Evolutionary conservation across 2,888 invertebrate genomes (phyloP).

Genomic region (Cryptus armator): DNA sequence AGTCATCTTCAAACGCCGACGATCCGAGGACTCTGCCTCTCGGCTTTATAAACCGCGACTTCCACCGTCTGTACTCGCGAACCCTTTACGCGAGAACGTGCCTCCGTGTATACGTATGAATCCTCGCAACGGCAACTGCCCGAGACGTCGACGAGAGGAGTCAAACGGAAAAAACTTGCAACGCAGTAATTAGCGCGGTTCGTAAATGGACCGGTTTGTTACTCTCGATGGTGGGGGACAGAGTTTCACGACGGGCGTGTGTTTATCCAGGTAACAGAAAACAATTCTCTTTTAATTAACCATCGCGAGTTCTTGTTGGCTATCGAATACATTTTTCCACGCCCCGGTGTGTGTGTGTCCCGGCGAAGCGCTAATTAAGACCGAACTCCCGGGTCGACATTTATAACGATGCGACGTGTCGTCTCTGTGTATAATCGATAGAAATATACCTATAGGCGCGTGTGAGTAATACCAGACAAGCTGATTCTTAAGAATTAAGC

Average conservation of each 20-base stretch:
- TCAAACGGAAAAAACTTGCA: slow-evolving; percentile 65
- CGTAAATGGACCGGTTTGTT: slow-evolving; percentile 72
- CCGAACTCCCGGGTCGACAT: slow-evolving; percentile 24
- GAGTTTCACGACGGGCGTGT: neutral
- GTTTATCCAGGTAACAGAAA: slow-evolving; percentile 41
- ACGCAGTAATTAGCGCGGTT: slow-evolving; percentile 71
- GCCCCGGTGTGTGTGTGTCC: slow-evolving; percentile 26
- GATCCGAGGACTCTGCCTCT: neutral
- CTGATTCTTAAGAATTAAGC: no score
- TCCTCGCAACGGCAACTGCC: slow-evolving; percentile 21
- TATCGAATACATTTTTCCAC: slow-evolving; percentile 65
- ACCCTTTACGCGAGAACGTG: slow-evolving; percentile 56
- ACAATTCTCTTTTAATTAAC: slow-evolving; percentile 69
- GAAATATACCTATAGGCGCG: neutral
- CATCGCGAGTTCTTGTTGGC: slow-evolving; percentile 57
- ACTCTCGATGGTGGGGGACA: neutral
- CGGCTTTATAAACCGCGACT: neutral
- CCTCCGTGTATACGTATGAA: slow-evolving; percentile 49
- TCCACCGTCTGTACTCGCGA: neutral
- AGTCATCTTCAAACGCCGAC: neutral
- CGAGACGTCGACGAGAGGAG: slow-evolving; percentile 31
- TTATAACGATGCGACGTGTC: slow-evolving; percentile 7
- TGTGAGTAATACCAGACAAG: no score
- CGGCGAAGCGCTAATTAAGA: slow-evolving; percentile 66
- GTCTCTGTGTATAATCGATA: neutral